Base-by-base conservation (phyloP, 2,113 vertebrate species). In the Hyla sarda region DNA sequence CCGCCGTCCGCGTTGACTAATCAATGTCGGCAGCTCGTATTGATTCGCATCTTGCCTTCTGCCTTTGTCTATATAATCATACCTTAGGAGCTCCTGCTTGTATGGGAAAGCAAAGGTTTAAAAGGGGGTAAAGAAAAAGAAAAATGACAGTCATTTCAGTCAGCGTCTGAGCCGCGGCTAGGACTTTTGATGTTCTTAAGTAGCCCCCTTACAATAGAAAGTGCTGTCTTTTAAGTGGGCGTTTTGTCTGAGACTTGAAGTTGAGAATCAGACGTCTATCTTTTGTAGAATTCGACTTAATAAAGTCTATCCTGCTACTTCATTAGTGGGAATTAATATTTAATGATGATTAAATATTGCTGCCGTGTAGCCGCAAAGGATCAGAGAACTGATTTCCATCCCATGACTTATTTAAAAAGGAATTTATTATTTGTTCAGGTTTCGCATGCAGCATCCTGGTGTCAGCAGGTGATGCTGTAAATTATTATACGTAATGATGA, bases 241-340 rank as follows among this genome's bases (percentile, higher is more conserved):
- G 76, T 72, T 80, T 86, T 45, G 84, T 78, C 65, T 72, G 65
- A 25, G 52, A 47, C n/a, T 17, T 56, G 13, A 58, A 21, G 65
- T 76, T 25, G 2, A 30, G 62, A 54, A 48, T 80, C 62, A 50
- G 23, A 47, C 34, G 32, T 80, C 82, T 74, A 28, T 23, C 21
- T 69, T 16, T 25, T 30, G 23, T 79, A 28, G 41, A 69, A 25
- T 78, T 78, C 74, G 32, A 7, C 58, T 32, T 85, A 85, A 78
- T 78, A 78, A 78, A 67, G 75, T 79, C 83, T 67, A 47, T 21
- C 17, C 83, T 23, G 62, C 62, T 6, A 73, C 77, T 81, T 86
- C 84, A 86, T 81, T 72, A 81, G 37, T 4, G 32, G 34, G 34
- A 72, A 72, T 86, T 72, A 86, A 86, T 80, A 80, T 86, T 86